These are phyloP conservation scores for Haliaeetus leucogaster DNA, from an alignment of 2,113 vertebrate species.

Conservation along the genomic window DNA sequence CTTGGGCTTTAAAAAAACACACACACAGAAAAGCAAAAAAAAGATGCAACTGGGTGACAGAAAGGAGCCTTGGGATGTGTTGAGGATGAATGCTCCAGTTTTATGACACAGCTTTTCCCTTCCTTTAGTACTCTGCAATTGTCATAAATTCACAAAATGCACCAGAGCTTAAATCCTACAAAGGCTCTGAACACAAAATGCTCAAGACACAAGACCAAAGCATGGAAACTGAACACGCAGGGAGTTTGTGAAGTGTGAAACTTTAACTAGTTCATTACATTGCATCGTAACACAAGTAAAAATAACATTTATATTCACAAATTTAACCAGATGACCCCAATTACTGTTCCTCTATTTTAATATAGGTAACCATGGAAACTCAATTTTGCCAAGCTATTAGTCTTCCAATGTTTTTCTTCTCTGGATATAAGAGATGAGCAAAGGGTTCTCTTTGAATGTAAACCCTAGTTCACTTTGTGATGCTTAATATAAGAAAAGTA, in stretches of 20 bases:
- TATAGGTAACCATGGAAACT: neutral
- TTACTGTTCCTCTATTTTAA: neutral
- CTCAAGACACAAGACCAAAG: neutral
- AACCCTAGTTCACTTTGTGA: neutral
- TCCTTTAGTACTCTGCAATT: neutral
- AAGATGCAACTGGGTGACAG: neutral
- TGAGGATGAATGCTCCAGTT: neutral
- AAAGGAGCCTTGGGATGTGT: neutral
- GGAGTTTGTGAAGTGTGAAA: neutral
- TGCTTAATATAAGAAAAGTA: neutral
- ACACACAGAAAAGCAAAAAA: neutral
- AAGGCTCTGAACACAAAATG: neutral
- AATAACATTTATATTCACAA: neutral
- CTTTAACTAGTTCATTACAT: neutral
- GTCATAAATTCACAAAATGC: neutral
- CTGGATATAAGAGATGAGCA: neutral
- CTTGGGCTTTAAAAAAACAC: neutral
- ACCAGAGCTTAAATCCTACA: neutral
- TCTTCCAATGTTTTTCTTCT: neutral
- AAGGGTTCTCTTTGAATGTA: neutral
- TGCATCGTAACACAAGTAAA: neutral
- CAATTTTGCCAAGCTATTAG: neutral
- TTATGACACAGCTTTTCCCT: neutral
- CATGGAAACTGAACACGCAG: neutral
- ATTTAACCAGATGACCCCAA: neutral